These are phyloP conservation scores for Emmelina monodactyla DNA, from an alignment of 2,888 invertebrate genomes.

Conservation along the genomic window DNA sequence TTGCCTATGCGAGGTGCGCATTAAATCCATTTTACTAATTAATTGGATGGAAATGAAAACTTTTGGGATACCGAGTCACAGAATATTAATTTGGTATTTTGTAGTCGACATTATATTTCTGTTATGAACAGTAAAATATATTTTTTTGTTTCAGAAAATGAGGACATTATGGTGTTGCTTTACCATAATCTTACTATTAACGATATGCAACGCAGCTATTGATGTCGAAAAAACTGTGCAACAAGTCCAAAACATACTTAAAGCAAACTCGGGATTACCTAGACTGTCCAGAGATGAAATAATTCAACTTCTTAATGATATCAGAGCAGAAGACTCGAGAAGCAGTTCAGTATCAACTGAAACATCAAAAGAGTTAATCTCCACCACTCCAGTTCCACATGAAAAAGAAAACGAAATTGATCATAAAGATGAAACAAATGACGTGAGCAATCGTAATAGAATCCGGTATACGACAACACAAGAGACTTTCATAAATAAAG, in stretches of 20 bases:
- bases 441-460: neutral
- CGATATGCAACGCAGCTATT: constrained; percentile 30
- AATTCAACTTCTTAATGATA: constrained; percentile 71
- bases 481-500: constrained; percentile 35
- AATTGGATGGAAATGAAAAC: too few relatives aligned
- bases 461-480: constrained; percentile 19
- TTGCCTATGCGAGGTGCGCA: too few relatives aligned
- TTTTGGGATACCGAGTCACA: too few relatives aligned
- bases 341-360: constrained; percentile 27
- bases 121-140: too few relatives aligned
- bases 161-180: constrained; percentile 37
- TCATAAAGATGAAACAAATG: constrained; percentile 18
- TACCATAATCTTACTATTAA: constrained; percentile 24
- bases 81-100: too few relatives aligned
- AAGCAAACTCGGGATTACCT: constrained; percentile 68
- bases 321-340: constrained; percentile 61
- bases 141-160: constrained; percentile 44
- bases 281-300: constrained; percentile 71
- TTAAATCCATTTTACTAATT: too few relatives aligned
- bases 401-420: constrained; percentile 32
- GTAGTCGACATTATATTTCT: too few relatives aligned
- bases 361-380: constrained; percentile 18
- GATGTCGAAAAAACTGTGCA: constrained; percentile 70
- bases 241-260: constrained; percentile 72
- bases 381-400: neutral